Evolutionary conservation across 2,113 vertebrate genomes (phyloP).

Genomic region (Brachypodius melanocephalos): DNA sequence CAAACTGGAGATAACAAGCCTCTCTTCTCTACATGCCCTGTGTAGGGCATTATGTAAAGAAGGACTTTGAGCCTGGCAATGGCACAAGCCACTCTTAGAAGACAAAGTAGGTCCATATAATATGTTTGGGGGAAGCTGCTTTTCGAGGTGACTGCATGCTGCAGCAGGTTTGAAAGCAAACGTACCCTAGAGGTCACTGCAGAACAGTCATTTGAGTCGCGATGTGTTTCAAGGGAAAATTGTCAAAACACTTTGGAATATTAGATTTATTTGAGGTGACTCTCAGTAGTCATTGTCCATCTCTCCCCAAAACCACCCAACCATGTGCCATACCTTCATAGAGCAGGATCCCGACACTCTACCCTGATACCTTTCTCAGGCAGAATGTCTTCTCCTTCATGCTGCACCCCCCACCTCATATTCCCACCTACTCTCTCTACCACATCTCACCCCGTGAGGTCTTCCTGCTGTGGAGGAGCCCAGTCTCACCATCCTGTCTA

Average conservation of each 20-base stretch:
- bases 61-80: neutral
- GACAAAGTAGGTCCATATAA: neutral
- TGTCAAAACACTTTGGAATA: neutral
- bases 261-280: neutral
- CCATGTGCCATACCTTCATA: neutral
- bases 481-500: neutral
- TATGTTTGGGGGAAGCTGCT: neutral
- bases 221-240: neutral
- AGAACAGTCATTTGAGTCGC: neutral
- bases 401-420: neutral
- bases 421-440: neutral
- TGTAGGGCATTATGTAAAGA: neutral
- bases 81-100: neutral
- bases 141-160: neutral
- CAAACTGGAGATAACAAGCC: neutral
- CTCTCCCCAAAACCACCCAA: neutral
- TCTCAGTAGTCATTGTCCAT: neutral
- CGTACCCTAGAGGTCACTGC: neutral
- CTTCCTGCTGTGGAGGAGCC: neutral
- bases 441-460: neutral
- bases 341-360: neutral
- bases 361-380: neutral
- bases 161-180: neutral
- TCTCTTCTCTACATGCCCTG: neutral
- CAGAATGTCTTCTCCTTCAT: neutral